phyloP scores from a whole-genome alignment of 1,140 invertebrate species.

The Meloidogyne floridensis region DNA sequence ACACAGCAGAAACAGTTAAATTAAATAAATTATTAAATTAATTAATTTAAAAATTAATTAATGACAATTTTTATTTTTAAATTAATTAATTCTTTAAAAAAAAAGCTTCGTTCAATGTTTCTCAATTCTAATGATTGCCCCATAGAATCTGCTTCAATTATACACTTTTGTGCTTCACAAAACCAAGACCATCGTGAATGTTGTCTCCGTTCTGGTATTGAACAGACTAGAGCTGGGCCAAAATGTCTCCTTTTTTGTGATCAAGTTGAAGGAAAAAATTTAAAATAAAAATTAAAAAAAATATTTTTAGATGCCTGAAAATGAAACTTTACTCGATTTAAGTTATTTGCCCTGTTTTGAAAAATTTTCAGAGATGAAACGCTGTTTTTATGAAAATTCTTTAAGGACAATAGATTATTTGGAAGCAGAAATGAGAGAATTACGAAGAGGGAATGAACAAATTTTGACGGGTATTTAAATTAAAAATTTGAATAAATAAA shows the following conservation, averaged over 20 bases:
- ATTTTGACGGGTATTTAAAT: background rate
- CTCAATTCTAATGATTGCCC: constrained; percentile 61
- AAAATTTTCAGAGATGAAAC: constrained; percentile 59
- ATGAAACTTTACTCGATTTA: constrained; percentile 54
- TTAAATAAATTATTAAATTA: background rate
- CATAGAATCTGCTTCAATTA: constrained; percentile 58
- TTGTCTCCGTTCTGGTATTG: constrained; percentile 48
- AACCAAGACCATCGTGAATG: constrained; percentile 45
- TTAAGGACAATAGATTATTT: constrained; percentile 29
- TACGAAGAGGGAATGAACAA: constrained; percentile 6
- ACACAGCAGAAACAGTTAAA: constrained; percentile 52
- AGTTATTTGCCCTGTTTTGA: constrained; percentile 62
- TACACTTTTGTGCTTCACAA: constrained; percentile 64
- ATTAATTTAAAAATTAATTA: constrained; percentile 20
- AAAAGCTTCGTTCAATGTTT: constrained; percentile 60
- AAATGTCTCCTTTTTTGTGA: constrained; percentile 64
- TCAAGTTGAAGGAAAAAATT: constrained; percentile 31
- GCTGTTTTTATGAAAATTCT: constrained; percentile 58
- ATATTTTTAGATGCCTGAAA: constrained; percentile 40
- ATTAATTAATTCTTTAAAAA: constrained; percentile 26
- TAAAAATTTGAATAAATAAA: too few species aligned
- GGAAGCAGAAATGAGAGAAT: constrained; percentile 14
- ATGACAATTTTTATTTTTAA: background rate
- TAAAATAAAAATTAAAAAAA: constrained; percentile 6
- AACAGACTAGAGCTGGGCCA: constrained; percentile 52